phyloP scores from a whole-genome alignment of 1,140 invertebrate genomes.

The Zaprionus tsacasi region DNA sequence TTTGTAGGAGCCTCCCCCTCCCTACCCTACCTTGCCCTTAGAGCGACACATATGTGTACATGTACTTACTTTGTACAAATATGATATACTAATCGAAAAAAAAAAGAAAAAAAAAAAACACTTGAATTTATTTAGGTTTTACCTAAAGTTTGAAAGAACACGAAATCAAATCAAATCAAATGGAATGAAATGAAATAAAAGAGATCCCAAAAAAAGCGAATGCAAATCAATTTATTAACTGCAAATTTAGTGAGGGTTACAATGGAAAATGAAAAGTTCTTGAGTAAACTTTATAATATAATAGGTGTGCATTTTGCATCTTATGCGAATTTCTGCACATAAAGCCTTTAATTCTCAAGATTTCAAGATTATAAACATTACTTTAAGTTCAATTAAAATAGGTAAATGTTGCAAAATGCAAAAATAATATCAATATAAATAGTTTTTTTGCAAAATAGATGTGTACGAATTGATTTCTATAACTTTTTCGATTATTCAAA shows the following conservation, averaged over 20 bases:
- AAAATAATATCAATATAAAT: no score
- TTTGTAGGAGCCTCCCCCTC: background rate
- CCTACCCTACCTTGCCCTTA: background rate
- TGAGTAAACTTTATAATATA: no score
- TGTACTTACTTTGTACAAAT: conserved; percentile 8
- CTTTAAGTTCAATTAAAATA: no score
- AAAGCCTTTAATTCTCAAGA: no score
- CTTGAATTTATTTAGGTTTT: conserved; percentile 10
- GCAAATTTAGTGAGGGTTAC: background rate
- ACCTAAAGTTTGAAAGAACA: background rate
- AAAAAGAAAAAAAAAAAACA: background rate
- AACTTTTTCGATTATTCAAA: no score
- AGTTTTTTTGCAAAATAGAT: no score
- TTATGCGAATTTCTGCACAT: no score
- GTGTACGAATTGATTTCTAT: no score
- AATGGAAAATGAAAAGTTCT: background rate
- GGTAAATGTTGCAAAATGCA: no score
- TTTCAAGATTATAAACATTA: no score
- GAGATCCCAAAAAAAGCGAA: background rate
- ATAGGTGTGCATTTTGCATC: no score
- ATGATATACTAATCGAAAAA: conserved; percentile 3
- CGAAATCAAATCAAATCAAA: conserved; percentile 1
- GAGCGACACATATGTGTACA: background rate
- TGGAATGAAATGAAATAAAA: background rate
- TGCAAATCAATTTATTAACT: background rate